phyloP scores from a whole-genome alignment of 2,888 invertebrate genomes.

The Diarsia mendica region DNA sequence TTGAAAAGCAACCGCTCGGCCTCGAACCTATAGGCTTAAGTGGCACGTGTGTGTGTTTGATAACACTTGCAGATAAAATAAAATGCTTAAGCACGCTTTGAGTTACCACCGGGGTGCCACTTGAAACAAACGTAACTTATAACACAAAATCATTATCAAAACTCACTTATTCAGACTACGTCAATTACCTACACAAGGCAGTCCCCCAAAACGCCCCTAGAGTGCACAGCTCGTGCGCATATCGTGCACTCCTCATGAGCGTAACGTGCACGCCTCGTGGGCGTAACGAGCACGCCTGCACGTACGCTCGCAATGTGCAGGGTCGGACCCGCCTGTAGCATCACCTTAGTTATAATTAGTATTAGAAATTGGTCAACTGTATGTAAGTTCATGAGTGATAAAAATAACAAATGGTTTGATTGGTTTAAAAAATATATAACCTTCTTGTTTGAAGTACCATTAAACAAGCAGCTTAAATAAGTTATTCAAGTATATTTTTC shows the following conservation, averaged over 20 bases:
- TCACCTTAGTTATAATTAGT: conserved; percentile 8
- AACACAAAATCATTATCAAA: no score
- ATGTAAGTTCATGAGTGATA: background rate
- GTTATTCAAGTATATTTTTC: background rate
- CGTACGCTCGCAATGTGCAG: background rate
- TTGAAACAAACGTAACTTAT: background rate
- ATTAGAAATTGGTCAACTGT: conserved; percentile 23
- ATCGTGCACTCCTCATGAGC: no score
- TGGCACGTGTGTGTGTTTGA: no score
- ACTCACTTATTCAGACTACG: no score
- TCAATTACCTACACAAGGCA: no score
- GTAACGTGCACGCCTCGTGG: no score
- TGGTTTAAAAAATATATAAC: background rate
- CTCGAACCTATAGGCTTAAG: no score
- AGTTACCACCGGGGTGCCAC: background rate
- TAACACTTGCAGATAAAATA: background rate
- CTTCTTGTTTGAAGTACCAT: conserved; percentile 3
- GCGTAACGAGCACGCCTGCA: background rate
- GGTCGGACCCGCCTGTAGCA: background rate
- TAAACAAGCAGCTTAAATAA: background rate
- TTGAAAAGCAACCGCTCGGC: no score
- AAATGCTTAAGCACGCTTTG: background rate
- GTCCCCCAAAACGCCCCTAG: no score
- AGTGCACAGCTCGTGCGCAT: no score
- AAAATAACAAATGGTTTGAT: conserved; percentile 9